Evolutionary conservation across 2,113 vertebrate species (phyloP).

Genomic region (Nerophis ophidion): DNA sequence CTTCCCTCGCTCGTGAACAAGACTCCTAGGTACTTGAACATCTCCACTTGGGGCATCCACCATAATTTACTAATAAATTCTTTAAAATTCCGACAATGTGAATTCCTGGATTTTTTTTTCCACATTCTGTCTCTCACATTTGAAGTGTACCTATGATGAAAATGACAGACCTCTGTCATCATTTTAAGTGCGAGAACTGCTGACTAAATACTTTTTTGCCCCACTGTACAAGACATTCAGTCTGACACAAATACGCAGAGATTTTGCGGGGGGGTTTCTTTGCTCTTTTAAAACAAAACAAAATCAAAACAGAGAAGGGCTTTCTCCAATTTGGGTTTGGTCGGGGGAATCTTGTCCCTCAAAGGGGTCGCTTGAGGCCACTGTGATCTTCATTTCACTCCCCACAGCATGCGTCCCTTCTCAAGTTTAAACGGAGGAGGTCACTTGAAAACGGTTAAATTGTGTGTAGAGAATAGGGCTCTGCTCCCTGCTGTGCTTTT

Average conservation of each 20-base stretch:
- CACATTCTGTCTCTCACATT: too few species aligned
- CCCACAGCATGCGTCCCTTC: conserved; percentile 53
- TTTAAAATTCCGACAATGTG: too few species aligned
- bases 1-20: too few species aligned
- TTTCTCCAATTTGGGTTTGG: conserved; percentile 44
- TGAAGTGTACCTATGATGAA: too few species aligned
- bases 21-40: too few species aligned
- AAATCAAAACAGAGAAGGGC: conserved; percentile 50
- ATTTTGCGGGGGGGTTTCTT: too few species aligned
- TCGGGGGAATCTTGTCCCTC: conserved; percentile 55
- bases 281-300: conserved; percentile 26
- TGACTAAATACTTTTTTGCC: too few species aligned
- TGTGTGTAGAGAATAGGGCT: conserved; percentile 62
- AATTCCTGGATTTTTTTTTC: too few species aligned
- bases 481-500: conserved; percentile 41
- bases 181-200: too few species aligned
- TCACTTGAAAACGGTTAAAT: conserved; percentile 65
- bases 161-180: too few species aligned
- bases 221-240: conserved; percentile 72
- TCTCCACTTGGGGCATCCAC: too few species aligned
- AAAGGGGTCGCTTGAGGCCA: conserved; percentile 43
- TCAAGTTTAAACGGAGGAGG: conserved; percentile 60
- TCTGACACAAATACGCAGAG: conserved; percentile 64
- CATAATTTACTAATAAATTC: too few species aligned
- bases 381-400: conserved; percentile 67